Conservation (phyloP, 2,113 vertebrate genomes). For the Aptenodytes forsteri region DNA sequence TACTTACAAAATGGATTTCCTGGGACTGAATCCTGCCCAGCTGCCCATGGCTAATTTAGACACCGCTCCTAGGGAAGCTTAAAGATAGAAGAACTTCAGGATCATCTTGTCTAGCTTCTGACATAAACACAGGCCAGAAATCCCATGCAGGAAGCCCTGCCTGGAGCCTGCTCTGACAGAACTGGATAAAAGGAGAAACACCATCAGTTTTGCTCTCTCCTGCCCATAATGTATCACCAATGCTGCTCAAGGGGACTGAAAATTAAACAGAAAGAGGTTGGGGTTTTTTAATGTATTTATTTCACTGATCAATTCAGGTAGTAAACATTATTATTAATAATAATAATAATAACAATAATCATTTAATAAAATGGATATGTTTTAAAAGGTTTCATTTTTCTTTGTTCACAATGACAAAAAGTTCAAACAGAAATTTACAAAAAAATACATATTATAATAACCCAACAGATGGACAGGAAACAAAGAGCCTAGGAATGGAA, state of each 20-base stretch:
- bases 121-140: background rate
- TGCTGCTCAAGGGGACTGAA: background rate
- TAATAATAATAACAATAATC: slow-evolving; percentile 56
- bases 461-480: slow-evolving; percentile 21
- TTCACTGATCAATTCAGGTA: slow-evolving; percentile 72
- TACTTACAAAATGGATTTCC: background rate
- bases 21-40: background rate
- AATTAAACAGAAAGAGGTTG: background rate
- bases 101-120: background rate
- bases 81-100: background rate
- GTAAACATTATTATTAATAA: slow-evolving; percentile 70
- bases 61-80: background rate
- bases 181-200: background rate
- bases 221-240: background rate
- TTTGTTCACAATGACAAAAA: slow-evolving; percentile 69
- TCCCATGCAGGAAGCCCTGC: background rate
- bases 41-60: background rate
- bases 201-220: background rate
- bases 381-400: slow-evolving; percentile 62
- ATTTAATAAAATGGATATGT: slow-evolving; percentile 73
- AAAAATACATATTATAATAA: slow-evolving; percentile 37
- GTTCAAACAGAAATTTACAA: slow-evolving; percentile 71
- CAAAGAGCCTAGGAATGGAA: slow-evolving; percentile 36
- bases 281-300: slow-evolving; percentile 45
- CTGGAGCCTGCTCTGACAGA: background rate